These are phyloP conservation scores for Paracyclopina nana DNA, from an alignment of 1,140 invertebrate genomes.

Conservation along the genomic window DNA sequence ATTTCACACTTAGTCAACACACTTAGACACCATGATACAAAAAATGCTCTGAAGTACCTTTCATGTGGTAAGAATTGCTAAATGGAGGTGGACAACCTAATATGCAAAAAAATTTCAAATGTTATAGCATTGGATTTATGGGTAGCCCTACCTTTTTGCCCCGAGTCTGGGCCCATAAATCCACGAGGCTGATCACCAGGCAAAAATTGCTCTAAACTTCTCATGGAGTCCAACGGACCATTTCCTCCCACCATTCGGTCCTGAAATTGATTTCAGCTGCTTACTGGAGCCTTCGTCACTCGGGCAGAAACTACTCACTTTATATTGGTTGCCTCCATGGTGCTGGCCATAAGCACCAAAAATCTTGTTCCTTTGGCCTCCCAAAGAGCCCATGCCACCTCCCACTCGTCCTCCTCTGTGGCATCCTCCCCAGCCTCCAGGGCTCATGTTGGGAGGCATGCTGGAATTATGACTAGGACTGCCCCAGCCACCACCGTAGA, in stretches of 20 bases:
- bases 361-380: background rate
- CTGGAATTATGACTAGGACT: background rate
- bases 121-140: no score
- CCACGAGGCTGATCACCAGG: no score
- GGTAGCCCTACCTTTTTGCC: background rate
- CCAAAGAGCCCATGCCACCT: background rate
- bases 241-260: no score
- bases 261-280: no score
- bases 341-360: background rate
- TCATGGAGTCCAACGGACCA: slow-evolving; percentile 25
- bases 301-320: background rate
- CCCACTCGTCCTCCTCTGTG: background rate
- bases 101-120: no score
- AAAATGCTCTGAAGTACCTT: no score
- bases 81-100: no score
- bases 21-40: no score
- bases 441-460: background rate
- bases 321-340: background rate
- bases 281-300: background rate
- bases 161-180: no score
- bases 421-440: background rate
- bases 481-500: background rate
- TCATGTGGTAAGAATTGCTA: no score
- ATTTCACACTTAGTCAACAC: no score
- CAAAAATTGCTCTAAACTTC: slow-evolving; percentile 16